A percentile compares a stretch with the other conserved stretches of the same genome.
Evolutionary conservation across 2,113 vertebrate species (phyloP).

Genomic region (Sula dactylatra): DNA sequence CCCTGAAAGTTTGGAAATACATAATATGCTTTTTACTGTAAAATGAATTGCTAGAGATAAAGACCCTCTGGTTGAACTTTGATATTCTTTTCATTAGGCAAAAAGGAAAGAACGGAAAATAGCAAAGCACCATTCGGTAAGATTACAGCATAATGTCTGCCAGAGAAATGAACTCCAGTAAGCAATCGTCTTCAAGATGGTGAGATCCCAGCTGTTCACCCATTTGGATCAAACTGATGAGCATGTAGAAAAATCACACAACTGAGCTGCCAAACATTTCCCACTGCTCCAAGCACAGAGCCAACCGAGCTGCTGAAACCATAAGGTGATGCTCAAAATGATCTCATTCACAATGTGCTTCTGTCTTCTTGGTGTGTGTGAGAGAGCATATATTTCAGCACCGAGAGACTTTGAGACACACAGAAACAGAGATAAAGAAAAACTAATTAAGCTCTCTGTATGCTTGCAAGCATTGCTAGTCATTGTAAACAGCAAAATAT

Average conservation of each 20-base stretch:
- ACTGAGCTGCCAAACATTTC: conserved; percentile 49
- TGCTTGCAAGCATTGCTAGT: conserved; percentile 6
- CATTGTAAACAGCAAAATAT: conserved; percentile 35
- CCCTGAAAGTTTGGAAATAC: background rate
- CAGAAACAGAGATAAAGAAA: conserved; percentile 26
- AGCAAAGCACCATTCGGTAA: background rate
- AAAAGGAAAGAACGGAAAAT: background rate
- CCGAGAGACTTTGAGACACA: background rate
- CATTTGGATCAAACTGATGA: conserved; percentile 59
- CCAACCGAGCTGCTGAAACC: conserved; percentile 32
- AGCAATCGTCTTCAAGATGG: conserved; percentile 43
- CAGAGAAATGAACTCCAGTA: conserved; percentile 40
- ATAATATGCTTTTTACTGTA: background rate
- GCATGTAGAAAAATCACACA: background rate
- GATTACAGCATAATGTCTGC: background rate
- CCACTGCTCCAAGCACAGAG: conserved; percentile 7
- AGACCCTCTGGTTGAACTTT: background rate
- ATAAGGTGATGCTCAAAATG: conserved; percentile 42
- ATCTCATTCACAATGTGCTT: conserved; percentile 1
- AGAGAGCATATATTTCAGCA: conserved; percentile 5
- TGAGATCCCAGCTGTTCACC: conserved; percentile 59
- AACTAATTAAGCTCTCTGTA: conserved; percentile 52
- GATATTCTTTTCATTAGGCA: background rate
- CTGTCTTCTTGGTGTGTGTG: background rate
- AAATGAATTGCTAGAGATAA: background rate